phyloP scores from a whole-genome alignment of 2,113 vertebrate genomes.

The Phalacrocorax pelagicus region DNA sequence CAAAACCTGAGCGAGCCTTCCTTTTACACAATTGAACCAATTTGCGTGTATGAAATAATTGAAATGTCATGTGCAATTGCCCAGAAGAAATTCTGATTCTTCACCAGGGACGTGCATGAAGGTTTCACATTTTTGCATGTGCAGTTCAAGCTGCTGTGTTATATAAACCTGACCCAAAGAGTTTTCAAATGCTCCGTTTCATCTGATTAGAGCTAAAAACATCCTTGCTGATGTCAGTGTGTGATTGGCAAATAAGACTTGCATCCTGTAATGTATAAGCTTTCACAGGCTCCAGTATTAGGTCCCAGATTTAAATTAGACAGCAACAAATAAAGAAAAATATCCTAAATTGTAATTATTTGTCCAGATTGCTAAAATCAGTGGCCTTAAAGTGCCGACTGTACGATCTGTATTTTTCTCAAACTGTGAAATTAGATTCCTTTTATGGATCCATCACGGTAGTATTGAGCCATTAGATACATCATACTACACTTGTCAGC shows the following conservation, averaged over 20 bases:
- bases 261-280: background rate
- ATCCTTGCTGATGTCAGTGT: background rate
- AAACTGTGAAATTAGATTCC: conserved; percentile 45
- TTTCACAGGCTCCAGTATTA: background rate
- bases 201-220: background rate
- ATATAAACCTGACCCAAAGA: background rate
- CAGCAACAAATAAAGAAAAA: background rate
- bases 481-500: conserved; percentile 46
- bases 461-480: conserved; percentile 48
- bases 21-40: background rate
- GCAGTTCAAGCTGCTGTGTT: background rate
- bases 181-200: background rate
- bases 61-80: background rate
- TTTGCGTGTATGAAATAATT: background rate
- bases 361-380: background rate
- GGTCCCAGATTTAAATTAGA: background rate
- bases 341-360: background rate
- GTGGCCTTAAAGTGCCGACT: background rate
- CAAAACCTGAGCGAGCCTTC: background rate
- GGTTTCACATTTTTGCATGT: background rate
- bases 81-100: background rate
- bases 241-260: background rate
- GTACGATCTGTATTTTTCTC: conserved; percentile 14
- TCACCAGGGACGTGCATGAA: background rate
- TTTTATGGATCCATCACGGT: conserved; percentile 38